Evolutionary conservation across 2,113 vertebrate species (phyloP).

Genomic region (Xerus inauris): DNA sequence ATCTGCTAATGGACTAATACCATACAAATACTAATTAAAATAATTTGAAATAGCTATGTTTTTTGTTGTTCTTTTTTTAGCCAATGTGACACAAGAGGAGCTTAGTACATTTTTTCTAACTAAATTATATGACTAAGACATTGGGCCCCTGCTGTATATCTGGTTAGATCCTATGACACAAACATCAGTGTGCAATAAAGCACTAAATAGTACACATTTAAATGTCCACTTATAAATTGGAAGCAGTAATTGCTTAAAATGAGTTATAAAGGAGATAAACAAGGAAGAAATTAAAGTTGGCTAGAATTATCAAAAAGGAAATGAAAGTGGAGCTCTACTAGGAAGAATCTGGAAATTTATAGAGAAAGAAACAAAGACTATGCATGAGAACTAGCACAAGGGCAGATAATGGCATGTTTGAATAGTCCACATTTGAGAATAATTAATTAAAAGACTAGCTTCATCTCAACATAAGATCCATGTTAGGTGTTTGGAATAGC

Average conservation of each 20-base stretch:
- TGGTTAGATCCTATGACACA: not conserved
- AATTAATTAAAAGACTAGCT: not conserved
- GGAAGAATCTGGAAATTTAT: not conserved
- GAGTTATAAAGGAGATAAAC: not conserved
- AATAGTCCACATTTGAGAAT: not conserved
- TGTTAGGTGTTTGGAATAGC: not conserved
- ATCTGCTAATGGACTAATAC: constrained; percentile 25
- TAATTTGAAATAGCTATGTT: constrained; percentile 19
- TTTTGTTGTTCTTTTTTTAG: constrained; percentile 27
- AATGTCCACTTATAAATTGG: not conserved
- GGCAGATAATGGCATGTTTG: not conserved
- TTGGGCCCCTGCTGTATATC: not conserved
- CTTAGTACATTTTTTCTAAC: constrained; percentile 30
- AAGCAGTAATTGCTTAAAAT: not conserved
- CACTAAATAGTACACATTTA: not conserved
- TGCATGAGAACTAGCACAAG: not conserved
- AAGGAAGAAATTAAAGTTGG: constrained; percentile 14
- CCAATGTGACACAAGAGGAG: not conserved
- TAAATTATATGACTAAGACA: not conserved
- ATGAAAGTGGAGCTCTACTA: constrained; percentile 10
- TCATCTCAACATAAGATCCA: constrained; percentile 15
- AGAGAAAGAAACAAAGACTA: not conserved
- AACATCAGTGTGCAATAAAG: not conserved
- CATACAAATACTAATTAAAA: constrained; percentile 22
- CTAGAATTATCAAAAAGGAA: not conserved